Conservation (phyloP, 2,113 vertebrate species). For the Poecile atricapillus region DNA sequence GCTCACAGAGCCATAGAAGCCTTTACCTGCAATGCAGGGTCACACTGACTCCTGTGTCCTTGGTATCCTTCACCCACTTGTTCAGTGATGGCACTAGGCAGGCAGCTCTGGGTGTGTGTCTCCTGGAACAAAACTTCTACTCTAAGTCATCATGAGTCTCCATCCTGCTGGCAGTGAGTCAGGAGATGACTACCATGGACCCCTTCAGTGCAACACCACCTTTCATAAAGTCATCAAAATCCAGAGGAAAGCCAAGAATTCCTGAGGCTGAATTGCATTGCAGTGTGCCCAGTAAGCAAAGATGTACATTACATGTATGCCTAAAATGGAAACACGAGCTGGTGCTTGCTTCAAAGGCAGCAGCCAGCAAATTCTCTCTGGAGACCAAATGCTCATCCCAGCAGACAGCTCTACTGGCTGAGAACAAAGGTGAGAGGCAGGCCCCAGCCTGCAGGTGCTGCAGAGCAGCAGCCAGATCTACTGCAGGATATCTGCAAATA, state of each 20-base stretch:
- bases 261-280: conserved; percentile 1
- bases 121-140: not conserved
- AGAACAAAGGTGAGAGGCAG: conserved; percentile 8
- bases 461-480: not conserved
- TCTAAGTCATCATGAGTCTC: not conserved
- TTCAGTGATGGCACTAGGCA: not conserved
- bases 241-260: conserved; percentile 38
- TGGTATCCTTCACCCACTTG: not conserved
- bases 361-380: conserved; percentile 26
- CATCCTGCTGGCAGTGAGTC: not conserved
- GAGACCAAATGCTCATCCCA: conserved; percentile 5
- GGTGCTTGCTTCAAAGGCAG: conserved; percentile 29
- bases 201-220: not conserved
- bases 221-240: conserved; percentile 41
- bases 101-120: not conserved
- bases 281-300: conserved; percentile 39
- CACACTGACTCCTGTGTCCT: not conserved
- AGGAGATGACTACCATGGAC: not conserved
- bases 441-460: not conserved
- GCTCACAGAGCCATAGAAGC: not conserved
- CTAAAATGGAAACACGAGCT: conserved; percentile 32
- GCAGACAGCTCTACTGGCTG: not conserved
- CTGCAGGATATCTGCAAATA: not conserved
- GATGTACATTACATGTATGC: not conserved
- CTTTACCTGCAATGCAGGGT: not conserved